Evolutionary conservation across 1,140 invertebrate genomes (phyloP), one percentile per base, ranked within the genome.

Genomic region (Sinella curviseta): DNA sequence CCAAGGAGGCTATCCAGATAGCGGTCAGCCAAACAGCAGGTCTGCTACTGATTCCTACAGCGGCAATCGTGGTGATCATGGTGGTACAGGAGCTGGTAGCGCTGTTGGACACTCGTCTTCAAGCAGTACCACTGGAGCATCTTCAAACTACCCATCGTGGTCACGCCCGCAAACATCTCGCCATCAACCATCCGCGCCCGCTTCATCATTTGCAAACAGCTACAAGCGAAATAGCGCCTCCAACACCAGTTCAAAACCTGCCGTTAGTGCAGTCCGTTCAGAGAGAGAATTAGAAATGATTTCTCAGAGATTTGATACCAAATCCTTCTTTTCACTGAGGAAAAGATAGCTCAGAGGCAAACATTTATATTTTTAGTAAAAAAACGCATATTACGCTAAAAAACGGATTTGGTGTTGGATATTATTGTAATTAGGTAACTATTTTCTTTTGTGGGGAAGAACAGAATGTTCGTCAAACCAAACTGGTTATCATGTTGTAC

Each of bases 221-320:
- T 60, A 60, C 55, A 60, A 60, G 24, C 55, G 55, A 48, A 48
- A 17, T 48, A 48, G 4, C 4, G 39, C 4, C n/a, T n/a, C n/a
- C n/a, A n/a, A n/a, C n/a, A n/a, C 57, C 57, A 26, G 57, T 30
- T 70, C 65, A 70, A 65, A 65, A 48, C 39, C 39, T 48, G 39
- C 3, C 3, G 31, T 70, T 2, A 70, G 28, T 70, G 65, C 65
- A 33, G 65, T 70, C 8, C 8, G 65, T 4, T 70, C 65, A 33
- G 14, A 12, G 30, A 30, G 65, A 33, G 65, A 70, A 24, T 24
- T 70, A 24, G 65, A 70, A 33, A 70, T 70, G 65, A 70, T 70
- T 70, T 30, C 65, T 12, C 65, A 70, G 31, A 24, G 65, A 8
- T 70, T 70, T 33, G 65, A 70, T 33, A 14, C 31, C 31, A 70